A percentile compares a stretch with the other conserved stretches of the same genome.
These are phyloP conservation scores for Arctopsyche grandis DNA, from an alignment of 1,140 invertebrate genomes.

Conservation along the genomic window DNA sequence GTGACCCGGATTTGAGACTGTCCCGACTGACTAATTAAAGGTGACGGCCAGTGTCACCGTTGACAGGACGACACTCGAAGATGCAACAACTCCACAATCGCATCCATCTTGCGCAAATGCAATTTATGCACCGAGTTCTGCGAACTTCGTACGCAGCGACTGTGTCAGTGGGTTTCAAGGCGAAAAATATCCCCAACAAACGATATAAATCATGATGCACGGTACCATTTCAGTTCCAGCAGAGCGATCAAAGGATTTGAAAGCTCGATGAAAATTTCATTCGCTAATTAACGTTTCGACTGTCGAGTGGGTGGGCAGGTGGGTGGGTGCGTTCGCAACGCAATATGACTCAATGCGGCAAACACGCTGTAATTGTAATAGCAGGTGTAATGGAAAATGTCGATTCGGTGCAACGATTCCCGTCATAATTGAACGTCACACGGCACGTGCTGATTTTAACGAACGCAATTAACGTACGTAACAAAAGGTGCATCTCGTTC, in stretches of 20 bases:
- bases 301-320: too few species aligned
- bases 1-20: not conserved
- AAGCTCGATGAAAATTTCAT: not conserved
- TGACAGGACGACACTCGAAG: not conserved
- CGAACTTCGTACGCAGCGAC: not conserved
- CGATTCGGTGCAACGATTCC: too few species aligned
- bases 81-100: not conserved
- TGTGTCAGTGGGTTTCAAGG: constrained; percentile 24
- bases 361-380: too few species aligned
- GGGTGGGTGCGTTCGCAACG: not conserved
- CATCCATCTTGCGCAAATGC: not conserved
- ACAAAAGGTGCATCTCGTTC: too few species aligned
- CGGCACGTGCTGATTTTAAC: too few species aligned
- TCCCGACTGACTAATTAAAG: not conserved
- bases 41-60: not conserved
- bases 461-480: too few species aligned
- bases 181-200: not conserved
- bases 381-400: too few species aligned
- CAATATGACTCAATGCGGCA: not conserved
- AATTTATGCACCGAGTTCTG: not conserved
- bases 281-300: not conserved
- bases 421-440: too few species aligned
- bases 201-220: too few species aligned
- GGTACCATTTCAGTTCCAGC: too few species aligned
- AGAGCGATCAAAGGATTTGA: too few species aligned